Evolutionary conservation across 2,113 vertebrate species (phyloP).

Genomic region (Sardina pilchardus): DNA sequence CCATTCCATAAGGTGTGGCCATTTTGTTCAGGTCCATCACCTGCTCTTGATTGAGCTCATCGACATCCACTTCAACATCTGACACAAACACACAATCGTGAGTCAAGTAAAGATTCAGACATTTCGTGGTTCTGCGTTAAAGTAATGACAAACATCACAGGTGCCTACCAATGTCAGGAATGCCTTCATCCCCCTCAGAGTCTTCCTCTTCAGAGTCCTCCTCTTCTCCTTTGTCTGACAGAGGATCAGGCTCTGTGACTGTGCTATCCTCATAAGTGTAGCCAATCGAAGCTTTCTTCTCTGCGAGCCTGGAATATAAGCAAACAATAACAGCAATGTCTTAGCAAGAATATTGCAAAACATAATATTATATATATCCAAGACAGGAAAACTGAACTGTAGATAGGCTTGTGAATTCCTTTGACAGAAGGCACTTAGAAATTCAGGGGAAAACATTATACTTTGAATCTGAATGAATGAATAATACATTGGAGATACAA

Average conservation of each 20-base stretch:
- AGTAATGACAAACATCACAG: neutral
- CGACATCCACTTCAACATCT: slow-evolving; percentile 97
- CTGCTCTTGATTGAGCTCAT: slow-evolving; percentile 89
- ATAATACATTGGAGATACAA: too few relatives aligned
- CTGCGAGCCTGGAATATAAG: slow-evolving; percentile 75
- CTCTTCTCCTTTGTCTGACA: slow-evolving; percentile 82
- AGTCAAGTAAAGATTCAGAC: neutral
- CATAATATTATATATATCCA: neutral
- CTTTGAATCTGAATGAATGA: too few relatives aligned
- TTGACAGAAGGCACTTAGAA: too few relatives aligned
- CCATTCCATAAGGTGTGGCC: slow-evolving; percentile 92
- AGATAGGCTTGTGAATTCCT: too few relatives aligned
- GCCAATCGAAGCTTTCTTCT: slow-evolving; percentile 92
- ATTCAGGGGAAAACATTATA: too few relatives aligned
- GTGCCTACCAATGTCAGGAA: slow-evolving; percentile 88
- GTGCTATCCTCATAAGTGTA: slow-evolving; percentile 97
- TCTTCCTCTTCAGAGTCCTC: slow-evolving; percentile 91
- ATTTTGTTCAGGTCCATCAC: slow-evolving; percentile 91
- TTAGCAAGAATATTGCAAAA: neutral
- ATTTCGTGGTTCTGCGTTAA: neutral
- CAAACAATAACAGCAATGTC: neutral
- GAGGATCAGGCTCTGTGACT: slow-evolving; percentile 78
- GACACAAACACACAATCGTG: slow-evolving; percentile 17
- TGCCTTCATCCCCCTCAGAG: slow-evolving; percentile 92
- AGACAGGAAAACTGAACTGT: neutral